Conservation (phyloP, 2,888 invertebrate genomes). For the Emmelina monodactyla region DNA sequence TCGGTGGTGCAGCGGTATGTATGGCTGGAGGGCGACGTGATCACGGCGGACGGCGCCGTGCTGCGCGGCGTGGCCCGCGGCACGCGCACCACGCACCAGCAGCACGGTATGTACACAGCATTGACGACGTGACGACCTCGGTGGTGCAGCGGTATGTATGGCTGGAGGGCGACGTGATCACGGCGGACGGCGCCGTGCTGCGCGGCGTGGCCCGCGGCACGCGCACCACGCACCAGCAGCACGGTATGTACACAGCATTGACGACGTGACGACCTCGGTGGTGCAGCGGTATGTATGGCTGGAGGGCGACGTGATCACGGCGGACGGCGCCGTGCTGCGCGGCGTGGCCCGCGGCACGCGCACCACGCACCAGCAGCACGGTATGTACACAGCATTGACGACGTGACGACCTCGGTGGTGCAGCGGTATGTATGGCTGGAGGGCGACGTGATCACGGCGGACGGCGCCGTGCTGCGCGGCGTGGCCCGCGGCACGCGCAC, state of each 20-base stretch:
- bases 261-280: no score
- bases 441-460: conserved; percentile 16
- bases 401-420: no score
- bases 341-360: neutral
- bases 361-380: neutral
- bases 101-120: neutral
- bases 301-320: no score
- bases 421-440: no score
- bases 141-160: no score
- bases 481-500: neutral
- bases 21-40: no score
- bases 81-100: neutral
- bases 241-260: neutral
- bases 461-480: neutral
- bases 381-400: neutral
- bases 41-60: conserved; percentile 5
- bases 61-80: neutral
- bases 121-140: no score
- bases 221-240: neutral
- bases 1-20: no score
- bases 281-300: no score
- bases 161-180: no score
- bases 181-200: conserved; percentile 1
- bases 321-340: neutral
- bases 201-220: neutral